Evolutionary conservation across 1,140 invertebrate species (phyloP).

Genomic region (Telenomus remus): DNA sequence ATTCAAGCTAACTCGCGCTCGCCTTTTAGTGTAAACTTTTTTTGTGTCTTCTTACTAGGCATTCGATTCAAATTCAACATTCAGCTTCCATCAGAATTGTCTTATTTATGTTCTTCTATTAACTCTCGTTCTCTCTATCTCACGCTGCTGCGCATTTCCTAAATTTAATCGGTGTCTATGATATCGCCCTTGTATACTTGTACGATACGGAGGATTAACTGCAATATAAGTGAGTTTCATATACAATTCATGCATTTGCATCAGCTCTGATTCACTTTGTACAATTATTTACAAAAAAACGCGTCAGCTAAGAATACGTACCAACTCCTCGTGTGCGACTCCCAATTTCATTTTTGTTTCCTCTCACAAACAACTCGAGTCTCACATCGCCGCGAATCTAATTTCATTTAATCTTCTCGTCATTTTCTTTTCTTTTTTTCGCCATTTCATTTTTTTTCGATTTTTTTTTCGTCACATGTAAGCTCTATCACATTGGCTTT

Average conservation of each 20-base stretch:
- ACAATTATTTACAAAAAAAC: slow-evolving; percentile 69
- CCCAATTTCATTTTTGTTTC: slow-evolving; percentile 10
- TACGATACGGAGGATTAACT: slow-evolving; percentile 69
- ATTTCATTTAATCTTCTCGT: slow-evolving; percentile 45
- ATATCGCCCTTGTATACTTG: slow-evolving; percentile 59
- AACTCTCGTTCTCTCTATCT: slow-evolving; percentile 15
- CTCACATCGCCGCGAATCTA: slow-evolving; percentile 36
- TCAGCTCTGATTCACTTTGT: slow-evolving; percentile 65
- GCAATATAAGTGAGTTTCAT: slow-evolving; percentile 71
- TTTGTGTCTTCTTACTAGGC: slow-evolving; percentile 48
- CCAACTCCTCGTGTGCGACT: slow-evolving; percentile 59
- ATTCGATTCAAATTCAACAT: slow-evolving; percentile 55
- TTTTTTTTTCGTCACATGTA: slow-evolving; percentile 68
- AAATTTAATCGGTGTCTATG: slow-evolving; percentile 60
- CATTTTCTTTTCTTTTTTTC: slow-evolving; percentile 47
- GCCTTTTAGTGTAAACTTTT: slow-evolving; percentile 48
- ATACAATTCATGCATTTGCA: slow-evolving; percentile 66
- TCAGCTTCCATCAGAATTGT: slow-evolving; percentile 45
- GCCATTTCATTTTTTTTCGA: slow-evolving; percentile 25
- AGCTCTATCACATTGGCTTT: slow-evolving; percentile 76
- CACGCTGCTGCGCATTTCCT: slow-evolving; percentile 43
- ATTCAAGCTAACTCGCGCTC: slow-evolving; percentile 41
- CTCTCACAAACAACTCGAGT: slow-evolving; percentile 40
- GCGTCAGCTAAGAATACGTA: slow-evolving; percentile 63
- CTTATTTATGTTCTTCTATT: no score